Evolutionary conservation across 2,888 invertebrate genomes (phyloP), one percentile per base, ranked within the genome.

Genomic region (Erannis defoliaria): DNA sequence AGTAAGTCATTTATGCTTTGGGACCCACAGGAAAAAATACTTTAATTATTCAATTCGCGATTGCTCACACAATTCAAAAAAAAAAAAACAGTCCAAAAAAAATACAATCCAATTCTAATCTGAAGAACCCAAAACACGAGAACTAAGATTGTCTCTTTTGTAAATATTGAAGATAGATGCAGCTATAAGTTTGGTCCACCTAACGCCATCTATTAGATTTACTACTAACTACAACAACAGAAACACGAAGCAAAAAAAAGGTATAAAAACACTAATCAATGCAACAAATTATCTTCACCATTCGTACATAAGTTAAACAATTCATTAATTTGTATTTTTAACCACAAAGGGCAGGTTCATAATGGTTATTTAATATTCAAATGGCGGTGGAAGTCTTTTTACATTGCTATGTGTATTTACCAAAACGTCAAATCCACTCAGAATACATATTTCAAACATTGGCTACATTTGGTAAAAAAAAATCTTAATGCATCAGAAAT

Each of bases 401-500:
- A 38, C 4, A 21, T 35, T 35, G 10, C 8, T 14, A 33, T 49
- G 19, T 49, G 19, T 65, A 29, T 38, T 19, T 18, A 38, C 19
- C 19, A 4, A 38, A 38, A 38, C 38, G 38, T 38, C 68, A 67
- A 66, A 61, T 70, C 67, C 61, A 68, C 67, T 71, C 66, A 21
- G 18, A 53, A 62, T 23, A 68, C 62, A 71, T 67, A 68, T 71
- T 71, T 68, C 65, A 71, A 71, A 71, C 68, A 71, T 71, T 67
- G 67, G 62, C 62, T 64, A 67, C 67, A 57, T 71, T 73, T 61
- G 68, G 70, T 72, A 66, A 74, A 72, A 78, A 26, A 80, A 83
- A 85, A 82, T 78, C 80, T 81, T 85, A 88, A 89, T 88, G 86
- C 87, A 90, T 89, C 81, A 81, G 78, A 85, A 89, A 89, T 87